Percentiles rank a stretch among this genome's conserved stretches.
These are phyloP conservation scores for Holocentrus rufus DNA, from an alignment of 2,797 vertebrate genomes.

Conservation along the genomic window DNA sequence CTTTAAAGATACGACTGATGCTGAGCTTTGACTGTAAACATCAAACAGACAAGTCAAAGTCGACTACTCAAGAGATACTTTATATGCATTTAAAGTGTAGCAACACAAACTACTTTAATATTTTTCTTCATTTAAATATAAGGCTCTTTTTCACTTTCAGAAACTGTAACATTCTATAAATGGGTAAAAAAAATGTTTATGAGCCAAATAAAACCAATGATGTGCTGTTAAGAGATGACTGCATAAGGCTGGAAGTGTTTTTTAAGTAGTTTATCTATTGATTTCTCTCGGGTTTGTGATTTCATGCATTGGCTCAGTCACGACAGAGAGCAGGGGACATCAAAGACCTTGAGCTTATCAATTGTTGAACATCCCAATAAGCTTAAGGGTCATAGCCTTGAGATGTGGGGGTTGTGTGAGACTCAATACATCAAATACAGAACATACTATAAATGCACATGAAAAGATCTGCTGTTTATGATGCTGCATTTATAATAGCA, in stretches of 20 bases:
- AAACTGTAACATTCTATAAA: too few species aligned
- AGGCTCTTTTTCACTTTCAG: too few species aligned
- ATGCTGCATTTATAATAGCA: conserved; percentile 12
- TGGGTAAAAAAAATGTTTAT: neutral
- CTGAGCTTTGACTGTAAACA: neutral
- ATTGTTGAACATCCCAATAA: conserved; percentile 39
- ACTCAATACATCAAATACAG: conserved; percentile 26
- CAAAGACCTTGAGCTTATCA: conserved; percentile 59
- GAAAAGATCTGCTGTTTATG: conserved; percentile 10
- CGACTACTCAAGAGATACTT: neutral
- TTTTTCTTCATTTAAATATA: too few species aligned
- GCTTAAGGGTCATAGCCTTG: conserved; percentile 32
- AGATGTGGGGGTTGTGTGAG: conserved; percentile 3
- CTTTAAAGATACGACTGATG: neutral
- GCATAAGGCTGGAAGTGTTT: conserved; percentile 22
- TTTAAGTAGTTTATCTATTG: conserved; percentile 14
- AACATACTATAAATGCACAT: conserved; percentile 26
- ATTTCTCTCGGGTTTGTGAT: conserved; percentile 57
- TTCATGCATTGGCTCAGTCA: conserved; percentile 44
- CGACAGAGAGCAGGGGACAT: conserved; percentile 48
- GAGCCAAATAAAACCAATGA: neutral
- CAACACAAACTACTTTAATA: too few species aligned
- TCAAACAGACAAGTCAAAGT: conserved; percentile 8
- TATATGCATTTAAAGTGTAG: neutral
- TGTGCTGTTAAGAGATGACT: conserved; percentile 10